Conservation (phyloP, 2,888 invertebrate genomes). For the Ectobius pallidus region DNA sequence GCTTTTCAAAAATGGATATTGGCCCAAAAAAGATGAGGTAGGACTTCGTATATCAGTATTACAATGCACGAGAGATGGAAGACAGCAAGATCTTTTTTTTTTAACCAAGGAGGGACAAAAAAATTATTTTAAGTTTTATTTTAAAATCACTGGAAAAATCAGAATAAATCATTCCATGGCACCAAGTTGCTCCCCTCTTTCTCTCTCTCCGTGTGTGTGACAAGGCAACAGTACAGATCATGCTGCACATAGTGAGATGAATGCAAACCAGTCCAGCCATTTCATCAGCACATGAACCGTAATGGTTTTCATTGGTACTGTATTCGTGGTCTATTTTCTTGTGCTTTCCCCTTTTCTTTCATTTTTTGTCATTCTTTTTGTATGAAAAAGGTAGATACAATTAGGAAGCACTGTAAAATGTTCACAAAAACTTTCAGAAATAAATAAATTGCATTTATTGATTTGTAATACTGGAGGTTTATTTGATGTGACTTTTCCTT, state of each 20-base stretch:
- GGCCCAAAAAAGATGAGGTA: conserved; percentile 11
- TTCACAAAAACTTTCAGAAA: conserved; percentile 42
- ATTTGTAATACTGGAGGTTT: conserved; percentile 39
- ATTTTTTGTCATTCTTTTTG: conserved; percentile 41
- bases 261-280: conserved; percentile 23
- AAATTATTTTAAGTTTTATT: conserved; percentile 27
- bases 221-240: conserved; percentile 8
- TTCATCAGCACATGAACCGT: conserved; percentile 21
- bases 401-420: conserved; percentile 44
- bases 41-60: conserved; percentile 33
- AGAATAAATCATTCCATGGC: conserved; percentile 27
- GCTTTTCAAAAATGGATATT: conserved; percentile 2
- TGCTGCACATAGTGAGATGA: conserved; percentile 23
- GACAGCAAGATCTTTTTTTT: conserved; percentile 35
- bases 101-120: conserved; percentile 38
- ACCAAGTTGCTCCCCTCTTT: conserved; percentile 10
- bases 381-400: conserved; percentile 35
- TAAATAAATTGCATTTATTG: conserved; percentile 45
- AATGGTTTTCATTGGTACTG: conserved; percentile 21
- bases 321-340: conserved; percentile 37
- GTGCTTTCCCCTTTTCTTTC: conserved; percentile 43
- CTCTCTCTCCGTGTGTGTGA: neutral
- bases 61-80: conserved; percentile 24
- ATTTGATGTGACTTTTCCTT: too few species aligned
- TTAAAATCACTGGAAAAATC: conserved; percentile 5